Conservation (phyloP, 2,797 vertebrate genomes). For the Periophthalmus magnuspinnatus region DNA sequence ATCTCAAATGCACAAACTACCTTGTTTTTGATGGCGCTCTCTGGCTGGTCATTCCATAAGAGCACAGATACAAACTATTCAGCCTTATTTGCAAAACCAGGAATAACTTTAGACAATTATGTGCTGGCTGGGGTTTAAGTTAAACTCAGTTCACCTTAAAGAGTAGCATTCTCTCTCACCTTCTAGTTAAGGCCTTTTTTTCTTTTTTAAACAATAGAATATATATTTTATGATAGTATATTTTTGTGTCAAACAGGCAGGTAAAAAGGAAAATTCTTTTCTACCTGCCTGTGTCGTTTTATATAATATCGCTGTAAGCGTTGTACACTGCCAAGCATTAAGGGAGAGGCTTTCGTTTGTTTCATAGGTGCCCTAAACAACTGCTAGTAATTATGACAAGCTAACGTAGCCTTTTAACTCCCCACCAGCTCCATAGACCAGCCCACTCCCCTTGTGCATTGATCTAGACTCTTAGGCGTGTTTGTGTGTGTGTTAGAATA, state of each 20-base stretch:
- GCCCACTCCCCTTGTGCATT: slow-evolving; percentile 48
- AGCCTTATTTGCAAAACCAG: slow-evolving; percentile 56
- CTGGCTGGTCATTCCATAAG: slow-evolving; percentile 61
- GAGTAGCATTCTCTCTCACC: slow-evolving; percentile 57
- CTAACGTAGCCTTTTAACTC: slow-evolving; percentile 56
- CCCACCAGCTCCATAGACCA: slow-evolving; percentile 49
- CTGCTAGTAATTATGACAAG: slow-evolving; percentile 37
- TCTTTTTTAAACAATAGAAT: slow-evolving; percentile 76
- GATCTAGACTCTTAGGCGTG: slow-evolving; percentile 34
- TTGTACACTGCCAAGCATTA: slow-evolving; percentile 83
- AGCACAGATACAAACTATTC: slow-evolving; percentile 63
- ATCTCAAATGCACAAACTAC: slow-evolving; percentile 70
- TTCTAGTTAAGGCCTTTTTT: slow-evolving; percentile 75
- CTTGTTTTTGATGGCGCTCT: slow-evolving; percentile 80
- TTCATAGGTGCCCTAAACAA: slow-evolving; percentile 57
- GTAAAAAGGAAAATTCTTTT: slow-evolving; percentile 68
- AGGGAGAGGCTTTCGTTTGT: slow-evolving; percentile 63
- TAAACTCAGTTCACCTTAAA: slow-evolving; percentile 18
- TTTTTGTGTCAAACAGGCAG: slow-evolving; percentile 75
- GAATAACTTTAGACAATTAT: slow-evolving; percentile 37
- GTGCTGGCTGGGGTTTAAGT: slow-evolving; percentile 30
- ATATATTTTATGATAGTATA: slow-evolving; percentile 80
- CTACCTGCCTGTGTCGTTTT: slow-evolving; percentile 73
- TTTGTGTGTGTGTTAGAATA: slow-evolving; percentile 60
- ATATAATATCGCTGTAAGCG: slow-evolving; percentile 75